Base-by-base conservation (phyloP, 2,113 vertebrate species). In the Notechis scutatus region DNA sequence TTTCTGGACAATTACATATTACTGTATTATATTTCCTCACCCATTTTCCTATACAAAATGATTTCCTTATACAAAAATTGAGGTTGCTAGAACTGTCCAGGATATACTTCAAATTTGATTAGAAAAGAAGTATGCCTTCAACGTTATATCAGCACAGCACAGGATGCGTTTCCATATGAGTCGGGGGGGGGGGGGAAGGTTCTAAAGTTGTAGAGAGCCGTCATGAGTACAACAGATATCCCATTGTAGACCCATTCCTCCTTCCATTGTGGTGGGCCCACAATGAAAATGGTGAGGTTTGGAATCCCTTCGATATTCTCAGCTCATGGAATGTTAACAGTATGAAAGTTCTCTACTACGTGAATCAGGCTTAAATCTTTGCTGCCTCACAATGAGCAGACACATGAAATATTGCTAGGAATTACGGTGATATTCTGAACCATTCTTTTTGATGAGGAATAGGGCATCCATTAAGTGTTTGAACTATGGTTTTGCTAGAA, bases 101-200 rank as follows among this genome's bases (percentile, higher is more conserved):
- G 39, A 1, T 3, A 21, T 18, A 39, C n/a, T 74, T 74, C 5
- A 74, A 39, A 74, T 74, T 6, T 74, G n/a, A 74, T 74, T 81
- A 39, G 15, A 34, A 39, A 20, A 39, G 69, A 81, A 81, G 34
- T 21, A 12, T n/a, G 69, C 34, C 69, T 81, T 81, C 15, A 34
- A 81, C 34, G 15, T 81, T 20, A 81, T 39, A 81, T 81, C 5
- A 81, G 69, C n/a, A 39, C 2, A 9, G 34, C 34, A 81, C 15
- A 39, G 34, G 64, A n/a, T 69, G 29, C 0, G 0, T 39, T 81
- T 81, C 34, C 34, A 20, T 39, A 20, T 20, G 6, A 39, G 69
- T 39, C 34, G 39, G 12, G 9, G 5, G 1, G 0, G 3, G 39
- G 12, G 9, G 5, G 1, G 0, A 7, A 74, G 7, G 18, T 4